Percentiles rank a stretch among this genome's conserved stretches.
Conservation (phyloP, 2,797 vertebrate genomes). For the Sebastes alutus region DNA sequence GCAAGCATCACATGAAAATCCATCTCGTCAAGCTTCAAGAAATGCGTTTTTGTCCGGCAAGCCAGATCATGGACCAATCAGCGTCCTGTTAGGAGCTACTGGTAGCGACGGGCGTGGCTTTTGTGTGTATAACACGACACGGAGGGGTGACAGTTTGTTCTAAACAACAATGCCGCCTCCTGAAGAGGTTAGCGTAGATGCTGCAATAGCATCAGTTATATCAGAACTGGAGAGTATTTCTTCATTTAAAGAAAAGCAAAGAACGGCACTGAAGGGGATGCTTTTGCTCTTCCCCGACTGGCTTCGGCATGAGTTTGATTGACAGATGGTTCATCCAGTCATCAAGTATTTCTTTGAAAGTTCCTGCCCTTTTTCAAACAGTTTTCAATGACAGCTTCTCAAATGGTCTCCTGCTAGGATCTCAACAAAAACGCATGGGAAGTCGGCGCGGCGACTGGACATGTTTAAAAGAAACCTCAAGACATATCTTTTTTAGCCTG, state of each 20-base stretch:
- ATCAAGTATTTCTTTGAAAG: no score
- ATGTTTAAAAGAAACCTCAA: no score
- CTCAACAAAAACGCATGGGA: no score
- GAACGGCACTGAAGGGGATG: not conserved
- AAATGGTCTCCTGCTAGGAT: no score
- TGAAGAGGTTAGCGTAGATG: not conserved
- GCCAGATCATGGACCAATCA: not conserved
- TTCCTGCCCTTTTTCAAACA: no score
- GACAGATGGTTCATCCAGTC: no score
- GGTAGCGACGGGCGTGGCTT: not conserved
- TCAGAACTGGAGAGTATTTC: not conserved
- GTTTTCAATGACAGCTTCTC: no score
- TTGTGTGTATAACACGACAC: rapidly evolving
- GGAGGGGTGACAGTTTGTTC: rapidly evolving
- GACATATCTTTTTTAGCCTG: no score
- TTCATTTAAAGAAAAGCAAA: not conserved
- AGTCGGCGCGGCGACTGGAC: no score
- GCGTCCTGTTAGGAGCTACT: not conserved
- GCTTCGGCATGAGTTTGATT: not conserved
- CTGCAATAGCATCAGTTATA: not conserved
- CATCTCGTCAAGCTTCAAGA: not conserved
- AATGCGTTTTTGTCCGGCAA: not conserved
- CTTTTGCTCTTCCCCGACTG: not conserved
- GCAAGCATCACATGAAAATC: not conserved
- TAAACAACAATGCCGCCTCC: not conserved